Evolutionary conservation across 2,113 vertebrate genomes (phyloP).

Genomic region (Tetrax tetrax): DNA sequence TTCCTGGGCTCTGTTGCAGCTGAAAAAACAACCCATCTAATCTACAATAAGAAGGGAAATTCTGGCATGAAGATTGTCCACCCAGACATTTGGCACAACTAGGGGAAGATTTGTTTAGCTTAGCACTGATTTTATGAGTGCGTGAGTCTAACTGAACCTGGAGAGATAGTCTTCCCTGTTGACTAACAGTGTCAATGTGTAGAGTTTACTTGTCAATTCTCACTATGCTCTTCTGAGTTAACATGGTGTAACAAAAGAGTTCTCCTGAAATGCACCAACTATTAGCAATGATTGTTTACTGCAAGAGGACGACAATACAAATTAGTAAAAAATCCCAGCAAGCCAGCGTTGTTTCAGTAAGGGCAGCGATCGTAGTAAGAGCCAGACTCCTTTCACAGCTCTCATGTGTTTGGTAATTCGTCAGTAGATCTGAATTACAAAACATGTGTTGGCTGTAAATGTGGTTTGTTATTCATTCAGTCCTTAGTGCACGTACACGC

Average conservation of each 20-base stretch:
- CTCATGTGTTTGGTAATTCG: neutral
- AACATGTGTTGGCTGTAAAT: neutral
- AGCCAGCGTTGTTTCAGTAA: neutral
- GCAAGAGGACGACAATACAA: neutral
- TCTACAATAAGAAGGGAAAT: constrained; percentile 75
- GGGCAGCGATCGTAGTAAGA: neutral
- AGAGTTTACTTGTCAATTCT: constrained; percentile 20
- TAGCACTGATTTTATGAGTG: constrained; percentile 70
- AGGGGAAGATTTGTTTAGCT: constrained; percentile 75
- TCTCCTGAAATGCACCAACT: neutral
- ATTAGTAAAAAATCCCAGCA: neutral
- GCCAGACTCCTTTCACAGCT: neutral
- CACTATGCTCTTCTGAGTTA: neutral
- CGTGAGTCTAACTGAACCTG: constrained; percentile 41
- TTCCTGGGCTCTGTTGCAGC: constrained; percentile 77
- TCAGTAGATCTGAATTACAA: neutral
- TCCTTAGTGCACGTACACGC: fast-evolving
- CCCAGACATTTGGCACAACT: constrained; percentile 74
- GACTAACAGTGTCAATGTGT: constrained; percentile 10
- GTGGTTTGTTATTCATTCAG: neutral
- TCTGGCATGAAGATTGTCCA: constrained; percentile 69
- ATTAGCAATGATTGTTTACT: neutral
- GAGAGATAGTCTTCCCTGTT: constrained; percentile 46
- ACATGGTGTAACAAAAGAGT: neutral
- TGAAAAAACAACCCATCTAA: constrained; percentile 78